Evolutionary conservation across 2,797 vertebrate genomes (phyloP), one percentile per base, ranked within the genome.

Genomic region (Amphiprion clarkii): DNA sequence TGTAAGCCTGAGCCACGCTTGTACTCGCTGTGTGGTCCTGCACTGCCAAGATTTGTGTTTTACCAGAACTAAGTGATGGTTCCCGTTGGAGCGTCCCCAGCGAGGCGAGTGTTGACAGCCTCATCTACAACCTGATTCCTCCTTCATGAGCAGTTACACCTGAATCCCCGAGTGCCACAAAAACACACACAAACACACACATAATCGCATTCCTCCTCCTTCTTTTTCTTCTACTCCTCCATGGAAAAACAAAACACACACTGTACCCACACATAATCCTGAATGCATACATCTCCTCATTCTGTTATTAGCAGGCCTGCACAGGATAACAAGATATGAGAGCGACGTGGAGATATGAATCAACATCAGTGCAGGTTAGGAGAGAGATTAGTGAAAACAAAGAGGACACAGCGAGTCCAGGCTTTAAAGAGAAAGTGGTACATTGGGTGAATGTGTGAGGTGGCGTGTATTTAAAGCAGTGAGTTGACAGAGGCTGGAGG

Each of bases 41-140:
- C 55, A 23, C 69, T 69, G 82, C 86, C 79, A 80, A 81, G 70
- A 87, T 85, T 85, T 86, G 86, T 89, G 74, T 86, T 90, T 81
- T 56, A 81, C 69, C 69, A 81, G 78, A 55, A 16, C 65, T 68
- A 87, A 77, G 75, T 61, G 76, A 65, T 52, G 71, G 58, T 80
- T 86, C 74, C 79, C 67, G 48, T 70, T 79, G 57, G 57, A 82
- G 67, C 71, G 61, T 80, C 71, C 76, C 70, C 65, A 42, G 65
- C 42, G 84, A 65, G 75, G 49, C 40, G 64, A 69, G 76, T 58
- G 61, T 78, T 84, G 81, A 85, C 84, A 78, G 67, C 48, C 87
- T 90, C 66, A 81, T 89, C 85, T 63, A 58, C 61, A 79, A 74
- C 69, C 73, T 73, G 78, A 83, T 62, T 81, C 62, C 62, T 75